These are phyloP conservation scores for Limnodromus scolopaceus DNA, from an alignment of 2,797 vertebrate genomes.

Conservation along the genomic window DNA sequence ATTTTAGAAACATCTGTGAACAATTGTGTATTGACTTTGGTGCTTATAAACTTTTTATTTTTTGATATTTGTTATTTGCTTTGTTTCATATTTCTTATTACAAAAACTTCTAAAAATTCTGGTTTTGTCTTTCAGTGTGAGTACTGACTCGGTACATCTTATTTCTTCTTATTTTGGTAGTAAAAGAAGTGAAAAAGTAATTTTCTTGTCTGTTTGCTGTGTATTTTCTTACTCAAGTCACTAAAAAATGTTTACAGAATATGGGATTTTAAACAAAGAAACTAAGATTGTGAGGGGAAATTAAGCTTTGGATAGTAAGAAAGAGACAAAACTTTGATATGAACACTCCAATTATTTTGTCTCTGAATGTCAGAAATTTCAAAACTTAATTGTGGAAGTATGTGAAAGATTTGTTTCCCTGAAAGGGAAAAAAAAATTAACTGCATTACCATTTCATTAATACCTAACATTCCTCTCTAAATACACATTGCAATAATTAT, in stretches of 20 bases:
- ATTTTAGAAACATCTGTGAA: neutral
- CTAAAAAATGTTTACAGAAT: neutral
- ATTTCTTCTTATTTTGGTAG: neutral
- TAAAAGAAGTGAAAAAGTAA: neutral
- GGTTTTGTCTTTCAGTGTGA: neutral
- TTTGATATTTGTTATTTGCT: neutral
- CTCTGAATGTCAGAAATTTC: neutral
- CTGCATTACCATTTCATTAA: neutral
- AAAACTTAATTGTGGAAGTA: neutral
- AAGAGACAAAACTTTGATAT: neutral
- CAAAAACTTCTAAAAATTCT: neutral
- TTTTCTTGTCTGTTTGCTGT: neutral
- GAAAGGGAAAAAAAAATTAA: neutral
- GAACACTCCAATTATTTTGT: neutral
- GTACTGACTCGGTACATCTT: neutral
- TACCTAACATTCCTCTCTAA: neutral
- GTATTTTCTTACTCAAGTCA: neutral
- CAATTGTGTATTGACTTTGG: neutral
- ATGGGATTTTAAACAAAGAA: neutral
- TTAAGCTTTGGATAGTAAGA: neutral
- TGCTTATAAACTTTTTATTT: neutral
- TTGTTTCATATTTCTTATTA: neutral
- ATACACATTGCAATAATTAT: neutral
- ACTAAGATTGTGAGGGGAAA: neutral
- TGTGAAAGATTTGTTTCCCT: neutral